phyloP scores from a whole-genome alignment of 37 sponge, comb jelly and placozoan genomes.

The Agelas oroides region DNA sequence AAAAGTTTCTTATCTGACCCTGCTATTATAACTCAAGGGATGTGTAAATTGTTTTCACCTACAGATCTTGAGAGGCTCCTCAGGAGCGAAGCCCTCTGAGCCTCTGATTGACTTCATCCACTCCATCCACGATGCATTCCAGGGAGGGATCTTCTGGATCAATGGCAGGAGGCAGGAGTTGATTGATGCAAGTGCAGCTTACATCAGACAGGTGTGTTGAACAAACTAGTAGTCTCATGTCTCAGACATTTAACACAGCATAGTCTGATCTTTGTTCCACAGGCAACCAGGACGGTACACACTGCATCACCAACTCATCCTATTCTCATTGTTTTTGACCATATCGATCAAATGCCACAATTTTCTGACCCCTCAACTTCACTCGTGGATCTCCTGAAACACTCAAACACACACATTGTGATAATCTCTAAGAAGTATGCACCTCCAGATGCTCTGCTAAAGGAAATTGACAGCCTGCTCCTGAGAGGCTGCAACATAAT shows the following conservation, averaged over 20 bases:
- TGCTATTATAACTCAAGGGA: neutral
- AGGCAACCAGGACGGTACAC: neutral
- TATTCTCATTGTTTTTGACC: slow-evolving; percentile 43
- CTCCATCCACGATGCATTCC: slow-evolving; percentile 33
- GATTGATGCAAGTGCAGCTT: slow-evolving; percentile 28
- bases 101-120: slow-evolving; percentile 47
- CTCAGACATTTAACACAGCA: no score
- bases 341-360: neutral
- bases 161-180: slow-evolving; percentile 22
- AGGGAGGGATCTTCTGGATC: slow-evolving; percentile 48
- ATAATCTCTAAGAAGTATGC: slow-evolving; percentile 19
- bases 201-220: slow-evolving; percentile 23
- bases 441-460: slow-evolving; percentile 12
- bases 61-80: slow-evolving; percentile 51
- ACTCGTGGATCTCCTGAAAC: slow-evolving; percentile 2
- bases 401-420: slow-evolving; percentile 15
- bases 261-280: neutral
- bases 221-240: no score
- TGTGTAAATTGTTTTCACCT: no score
- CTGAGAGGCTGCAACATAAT: slow-evolving; percentile 17
- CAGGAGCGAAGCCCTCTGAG: slow-evolving; percentile 38
- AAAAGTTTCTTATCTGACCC: neutral
- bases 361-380: neutral
- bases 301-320: neutral
- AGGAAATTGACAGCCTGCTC: slow-evolving; percentile 5